Conservation (phyloP, 2,797 vertebrate genomes). For the Tapirus indicus region DNA sequence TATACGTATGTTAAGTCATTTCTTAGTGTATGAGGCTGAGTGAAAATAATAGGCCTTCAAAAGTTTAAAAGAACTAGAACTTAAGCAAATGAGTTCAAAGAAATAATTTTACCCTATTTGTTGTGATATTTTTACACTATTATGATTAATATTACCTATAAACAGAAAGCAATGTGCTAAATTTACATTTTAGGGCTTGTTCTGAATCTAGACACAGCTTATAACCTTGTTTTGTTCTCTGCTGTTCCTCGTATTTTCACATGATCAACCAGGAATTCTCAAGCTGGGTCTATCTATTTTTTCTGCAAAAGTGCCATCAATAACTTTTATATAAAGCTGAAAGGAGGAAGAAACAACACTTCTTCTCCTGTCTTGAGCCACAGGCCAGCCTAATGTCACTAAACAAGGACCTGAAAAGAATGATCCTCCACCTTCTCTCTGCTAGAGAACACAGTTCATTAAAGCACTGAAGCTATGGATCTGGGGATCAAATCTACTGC, state of each 20-base stretch:
- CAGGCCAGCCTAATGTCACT: not conserved
- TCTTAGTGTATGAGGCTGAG: not conserved
- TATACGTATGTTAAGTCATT: slow-evolving; percentile 11
- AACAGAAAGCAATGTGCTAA: not conserved
- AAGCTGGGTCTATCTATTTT: not conserved
- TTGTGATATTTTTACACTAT: slow-evolving; percentile 39
- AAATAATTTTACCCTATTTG: not conserved
- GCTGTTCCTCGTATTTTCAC: not conserved
- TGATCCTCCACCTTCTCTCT: not conserved
- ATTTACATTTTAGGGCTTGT: not conserved
- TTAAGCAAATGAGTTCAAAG: slow-evolving; percentile 36
- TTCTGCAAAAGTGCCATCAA: not conserved
- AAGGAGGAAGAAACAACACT: not conserved
- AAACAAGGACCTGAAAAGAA: not conserved
- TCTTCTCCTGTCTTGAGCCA: not conserved
- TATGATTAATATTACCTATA: not conserved
- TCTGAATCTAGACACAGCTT: not conserved
- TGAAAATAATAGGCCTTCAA: slow-evolving; percentile 39
- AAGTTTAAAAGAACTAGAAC: slow-evolving; percentile 4
- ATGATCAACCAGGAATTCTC: slow-evolving; percentile 14
- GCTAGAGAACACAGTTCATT: not conserved
- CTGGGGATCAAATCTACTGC: not conserved
- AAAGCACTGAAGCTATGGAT: not conserved
- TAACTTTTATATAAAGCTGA: not conserved
- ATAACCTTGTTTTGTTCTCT: not conserved